These are phyloP conservation scores for Drosophila paramelanica DNA, from an alignment of 2,888 invertebrate species.

Conservation along the genomic window DNA sequence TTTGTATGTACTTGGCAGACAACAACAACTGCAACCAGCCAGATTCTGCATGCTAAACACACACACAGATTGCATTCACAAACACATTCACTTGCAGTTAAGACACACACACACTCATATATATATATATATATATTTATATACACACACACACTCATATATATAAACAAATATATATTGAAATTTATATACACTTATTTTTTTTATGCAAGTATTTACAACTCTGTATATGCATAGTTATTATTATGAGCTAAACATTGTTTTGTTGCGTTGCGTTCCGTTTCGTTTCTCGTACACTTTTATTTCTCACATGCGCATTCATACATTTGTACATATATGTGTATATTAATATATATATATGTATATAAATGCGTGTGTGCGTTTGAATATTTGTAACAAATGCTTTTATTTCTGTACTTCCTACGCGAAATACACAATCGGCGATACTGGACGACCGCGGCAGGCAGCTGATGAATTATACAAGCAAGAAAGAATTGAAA, in stretches of 20 bases:
- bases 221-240: slow-evolving; percentile 7
- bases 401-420: slow-evolving; percentile 45
- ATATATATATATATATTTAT: slow-evolving; percentile 1
- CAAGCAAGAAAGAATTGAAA: slow-evolving; percentile 29
- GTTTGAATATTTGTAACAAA: slow-evolving; percentile 29
- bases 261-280: slow-evolving; percentile 24
- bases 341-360: slow-evolving; percentile 6
- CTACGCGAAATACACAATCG: slow-evolving; percentile 41
- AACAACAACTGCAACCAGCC: slow-evolving; percentile 49
- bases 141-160: slow-evolving; percentile 16
- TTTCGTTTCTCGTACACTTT: slow-evolving; percentile 13
- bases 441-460: slow-evolving; percentile 33
- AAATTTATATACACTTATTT: slow-evolving; percentile 5
- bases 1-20: slow-evolving; percentile 45
- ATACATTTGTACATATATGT: slow-evolving; percentile 18
- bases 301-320: slow-evolving; percentile 51
- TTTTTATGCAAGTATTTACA: slow-evolving; percentile 15
- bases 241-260: slow-evolving; percentile 39
- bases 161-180: neutral
- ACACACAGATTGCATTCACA: slow-evolving; percentile 23
- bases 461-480: slow-evolving; percentile 55
- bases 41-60: slow-evolving; percentile 43
- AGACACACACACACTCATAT: slow-evolving; percentile 15
- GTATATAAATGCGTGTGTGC: neutral
- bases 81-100: slow-evolving; percentile 27